phyloP scores from a whole-genome alignment of 2,797 vertebrate species.

The Podarcis siculus region DNA sequence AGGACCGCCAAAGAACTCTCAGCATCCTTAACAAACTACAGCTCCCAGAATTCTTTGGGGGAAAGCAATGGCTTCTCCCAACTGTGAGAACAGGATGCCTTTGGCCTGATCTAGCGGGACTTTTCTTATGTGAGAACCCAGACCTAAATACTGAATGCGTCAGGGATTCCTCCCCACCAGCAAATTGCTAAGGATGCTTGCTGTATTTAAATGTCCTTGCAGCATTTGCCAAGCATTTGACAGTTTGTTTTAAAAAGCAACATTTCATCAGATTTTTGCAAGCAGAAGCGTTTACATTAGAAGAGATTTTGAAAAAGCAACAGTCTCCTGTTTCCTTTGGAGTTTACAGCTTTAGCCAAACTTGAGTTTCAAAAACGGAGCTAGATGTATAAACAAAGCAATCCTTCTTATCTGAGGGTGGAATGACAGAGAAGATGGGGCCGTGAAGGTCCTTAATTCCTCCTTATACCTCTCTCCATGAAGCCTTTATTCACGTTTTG shows the following conservation, averaged over 20 bases:
- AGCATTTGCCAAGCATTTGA: not conserved
- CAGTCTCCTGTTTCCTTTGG: constrained; percentile 40
- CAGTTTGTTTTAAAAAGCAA: constrained; percentile 39
- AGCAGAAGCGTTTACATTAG: constrained; percentile 32
- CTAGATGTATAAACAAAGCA: constrained; percentile 52
- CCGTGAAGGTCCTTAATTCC: constrained; percentile 51
- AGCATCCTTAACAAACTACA: too few species aligned
- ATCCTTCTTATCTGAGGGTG: constrained; percentile 26
- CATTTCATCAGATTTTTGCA: constrained; percentile 31
- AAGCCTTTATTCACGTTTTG: not conserved
- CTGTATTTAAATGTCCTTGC: not conserved
- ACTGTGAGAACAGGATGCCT: too few species aligned
- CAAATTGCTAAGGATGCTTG: not conserved
- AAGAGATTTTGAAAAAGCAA: constrained; percentile 34
- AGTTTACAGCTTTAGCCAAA: constrained; percentile 53
- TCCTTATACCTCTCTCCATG: constrained; percentile 9
- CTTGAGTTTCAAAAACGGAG: constrained; percentile 57
- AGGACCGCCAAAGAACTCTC: too few species aligned
- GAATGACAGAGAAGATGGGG: constrained; percentile 1
- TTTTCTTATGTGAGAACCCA: not conserved
- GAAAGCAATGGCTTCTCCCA: too few species aligned
- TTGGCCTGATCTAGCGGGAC: too few species aligned
- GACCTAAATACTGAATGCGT: not conserved
- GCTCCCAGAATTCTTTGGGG: too few species aligned
- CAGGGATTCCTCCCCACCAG: not conserved